phyloP scores from a whole-genome alignment of 2,113 vertebrate genomes.

The Ginglymostoma cirratum region DNA sequence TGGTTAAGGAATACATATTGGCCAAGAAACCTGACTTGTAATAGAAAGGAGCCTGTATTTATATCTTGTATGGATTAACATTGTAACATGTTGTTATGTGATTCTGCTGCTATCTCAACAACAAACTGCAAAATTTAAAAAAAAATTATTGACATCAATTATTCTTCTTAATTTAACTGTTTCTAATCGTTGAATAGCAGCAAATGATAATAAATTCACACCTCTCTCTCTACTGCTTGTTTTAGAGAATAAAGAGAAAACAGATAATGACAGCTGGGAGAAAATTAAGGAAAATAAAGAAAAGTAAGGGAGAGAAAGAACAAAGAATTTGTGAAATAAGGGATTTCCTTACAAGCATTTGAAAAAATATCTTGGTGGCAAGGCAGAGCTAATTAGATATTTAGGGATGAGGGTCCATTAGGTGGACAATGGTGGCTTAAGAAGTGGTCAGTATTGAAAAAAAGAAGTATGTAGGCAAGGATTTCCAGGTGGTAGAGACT shows the following conservation, averaged over 20 bases:
- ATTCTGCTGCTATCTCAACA: background rate
- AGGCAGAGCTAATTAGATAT: background rate
- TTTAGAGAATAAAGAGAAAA: background rate
- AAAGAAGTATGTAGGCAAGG: background rate
- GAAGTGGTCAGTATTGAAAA: background rate
- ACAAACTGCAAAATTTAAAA: background rate
- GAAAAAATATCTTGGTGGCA: background rate
- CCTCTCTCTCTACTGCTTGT: background rate
- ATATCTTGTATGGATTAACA: background rate
- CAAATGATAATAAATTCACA: background rate
- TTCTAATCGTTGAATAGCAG: background rate
- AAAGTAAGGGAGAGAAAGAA: too few relatives aligned
- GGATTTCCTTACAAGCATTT: background rate
- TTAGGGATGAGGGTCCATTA: background rate
- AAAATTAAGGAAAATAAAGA: background rate
- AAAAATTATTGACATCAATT: background rate
- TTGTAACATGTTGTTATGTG: background rate
- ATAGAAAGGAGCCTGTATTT: background rate
- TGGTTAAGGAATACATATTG: background rate
- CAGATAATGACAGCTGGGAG: background rate
- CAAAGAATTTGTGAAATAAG: background rate
- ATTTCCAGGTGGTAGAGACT: background rate
- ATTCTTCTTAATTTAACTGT: background rate
- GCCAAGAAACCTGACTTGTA: background rate
- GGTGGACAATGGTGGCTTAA: background rate